Conservation (phyloP, 2,888 invertebrate genomes). For the Fragum fragum region DNA sequence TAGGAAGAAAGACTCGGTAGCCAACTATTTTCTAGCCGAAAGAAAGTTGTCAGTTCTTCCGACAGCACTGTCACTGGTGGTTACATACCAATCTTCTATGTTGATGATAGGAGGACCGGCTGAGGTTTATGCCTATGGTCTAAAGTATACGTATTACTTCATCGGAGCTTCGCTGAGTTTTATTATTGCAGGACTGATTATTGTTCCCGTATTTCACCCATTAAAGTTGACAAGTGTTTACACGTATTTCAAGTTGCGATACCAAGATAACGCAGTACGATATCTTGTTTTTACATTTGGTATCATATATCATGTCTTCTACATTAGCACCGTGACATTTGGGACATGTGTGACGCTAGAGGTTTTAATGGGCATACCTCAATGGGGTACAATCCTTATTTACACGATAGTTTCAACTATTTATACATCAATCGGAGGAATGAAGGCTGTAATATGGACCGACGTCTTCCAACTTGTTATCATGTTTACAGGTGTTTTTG, state of each 20-base stretch:
- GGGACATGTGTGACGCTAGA: conserved; percentile 42
- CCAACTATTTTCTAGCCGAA: conserved; percentile 35
- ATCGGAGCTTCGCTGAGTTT: conserved; percentile 5
- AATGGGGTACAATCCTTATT: conserved; percentile 37
- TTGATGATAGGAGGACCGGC: conserved; percentile 37
- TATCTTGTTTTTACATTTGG: conserved; percentile 15
- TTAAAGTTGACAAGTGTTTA: conserved; percentile 41
- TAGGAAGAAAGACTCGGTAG: conserved; percentile 12
- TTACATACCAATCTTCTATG: conserved; percentile 35
- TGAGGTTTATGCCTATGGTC: conserved; percentile 36
- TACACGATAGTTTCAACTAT: conserved; percentile 27
- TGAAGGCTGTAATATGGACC: conserved; percentile 47
- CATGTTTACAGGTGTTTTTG: conserved; percentile 37
- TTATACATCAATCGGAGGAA: conserved; percentile 47
- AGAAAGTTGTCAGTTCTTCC: conserved; percentile 19
- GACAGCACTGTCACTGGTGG: conserved; percentile 32
- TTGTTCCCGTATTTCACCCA: conserved; percentile 41
- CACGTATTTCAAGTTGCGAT: conserved; percentile 40
- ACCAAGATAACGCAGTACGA: conserved; percentile 30
- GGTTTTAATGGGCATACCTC: conserved; percentile 31
- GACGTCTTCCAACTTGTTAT: conserved; percentile 45
- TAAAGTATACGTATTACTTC: background rate
- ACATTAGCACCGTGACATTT: conserved; percentile 37
- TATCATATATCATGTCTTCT: conserved; percentile 33
- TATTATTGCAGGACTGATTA: conserved; percentile 27